phyloP scores from a whole-genome alignment of 2,113 vertebrate species.

The pig (Sus scrofa) region DNA sequence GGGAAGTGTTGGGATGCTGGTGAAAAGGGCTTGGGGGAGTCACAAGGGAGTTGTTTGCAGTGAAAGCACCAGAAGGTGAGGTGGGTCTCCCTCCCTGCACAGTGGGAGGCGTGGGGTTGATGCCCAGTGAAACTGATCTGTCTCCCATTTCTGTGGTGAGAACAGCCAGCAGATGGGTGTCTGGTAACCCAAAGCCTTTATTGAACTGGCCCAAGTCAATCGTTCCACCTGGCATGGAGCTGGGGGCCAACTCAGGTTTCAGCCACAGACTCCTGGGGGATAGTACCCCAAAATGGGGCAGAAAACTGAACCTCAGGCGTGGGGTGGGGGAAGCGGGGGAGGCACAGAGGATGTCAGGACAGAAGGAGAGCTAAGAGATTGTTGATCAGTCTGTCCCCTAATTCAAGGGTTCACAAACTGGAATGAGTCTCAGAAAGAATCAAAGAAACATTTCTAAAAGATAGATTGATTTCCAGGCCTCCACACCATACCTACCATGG shows the following conservation, averaged over 20 bases:
- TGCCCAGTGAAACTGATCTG: slow-evolving; percentile 48
- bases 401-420: background rate
- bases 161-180: slow-evolving; percentile 71
- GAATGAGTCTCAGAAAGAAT: background rate
- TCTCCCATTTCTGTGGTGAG: slow-evolving; percentile 31
- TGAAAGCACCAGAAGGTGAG: slow-evolving; percentile 40
- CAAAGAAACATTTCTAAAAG: background rate
- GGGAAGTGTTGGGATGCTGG: background rate
- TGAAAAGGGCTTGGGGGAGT: background rate
- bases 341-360: background rate
- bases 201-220: background rate
- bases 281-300: background rate
- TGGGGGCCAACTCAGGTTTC: slow-evolving; percentile 66
- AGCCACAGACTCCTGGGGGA: slow-evolving; percentile 37
- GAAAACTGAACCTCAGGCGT: background rate
- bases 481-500: background rate
- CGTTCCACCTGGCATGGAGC: slow-evolving; percentile 59
- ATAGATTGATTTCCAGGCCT: background rate
- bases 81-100: background rate
- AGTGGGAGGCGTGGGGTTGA: background rate
- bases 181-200: slow-evolving; percentile 71
- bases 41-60: slow-evolving; percentile 11
- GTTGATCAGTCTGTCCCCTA: background rate
- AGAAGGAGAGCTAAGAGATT: background rate
- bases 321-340: background rate